Evolutionary conservation across 30 jellyfish, hydroid and myxozoan species (phyloP).

Genomic region (Nemopilema nomurai): DNA sequence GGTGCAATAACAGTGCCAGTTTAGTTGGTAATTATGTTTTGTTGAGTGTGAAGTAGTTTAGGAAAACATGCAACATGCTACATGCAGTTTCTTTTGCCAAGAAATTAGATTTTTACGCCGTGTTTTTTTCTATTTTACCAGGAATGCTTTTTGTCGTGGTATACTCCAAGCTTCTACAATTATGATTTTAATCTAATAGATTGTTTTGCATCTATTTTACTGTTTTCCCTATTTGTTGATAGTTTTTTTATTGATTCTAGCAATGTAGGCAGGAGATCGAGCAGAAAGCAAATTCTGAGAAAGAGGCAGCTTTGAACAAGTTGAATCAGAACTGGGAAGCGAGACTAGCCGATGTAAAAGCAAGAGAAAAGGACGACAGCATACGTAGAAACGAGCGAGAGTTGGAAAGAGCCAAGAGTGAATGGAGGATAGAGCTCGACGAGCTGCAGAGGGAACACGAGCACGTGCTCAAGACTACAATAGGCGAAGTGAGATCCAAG

Average conservation of each 20-base stretch:
- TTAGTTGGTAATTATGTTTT: too few relatives aligned
- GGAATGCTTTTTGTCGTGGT: too few relatives aligned
- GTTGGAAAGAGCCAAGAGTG: conserved; percentile 41
- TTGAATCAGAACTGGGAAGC: conserved; percentile 11
- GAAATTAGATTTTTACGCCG: too few relatives aligned
- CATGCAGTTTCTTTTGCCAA: too few relatives aligned
- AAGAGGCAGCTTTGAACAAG: not conserved
- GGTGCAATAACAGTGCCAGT: too few relatives aligned
- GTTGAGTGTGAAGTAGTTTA: too few relatives aligned
- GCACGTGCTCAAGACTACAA: conserved; percentile 22
- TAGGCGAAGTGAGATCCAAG: conserved; percentile 10
- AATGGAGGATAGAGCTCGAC: conserved; percentile 58
- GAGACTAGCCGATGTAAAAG: not conserved
- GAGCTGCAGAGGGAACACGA: conserved; percentile 65
- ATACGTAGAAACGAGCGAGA: not conserved
- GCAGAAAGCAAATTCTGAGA: conserved; percentile 11
- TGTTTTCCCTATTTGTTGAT: too few relatives aligned
- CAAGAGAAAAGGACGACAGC: conserved; percentile 8
- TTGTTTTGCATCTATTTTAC: too few relatives aligned
- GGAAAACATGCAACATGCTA: too few relatives aligned
- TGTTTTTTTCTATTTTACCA: too few relatives aligned
- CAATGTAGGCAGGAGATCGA: not conserved
- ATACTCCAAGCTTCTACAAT: too few relatives aligned
- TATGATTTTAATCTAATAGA: too few relatives aligned
- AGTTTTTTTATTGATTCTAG: not conserved